Evolutionary conservation across 2,797 vertebrate genomes (phyloP).

Genomic region (Numenius phaeopus): DNA sequence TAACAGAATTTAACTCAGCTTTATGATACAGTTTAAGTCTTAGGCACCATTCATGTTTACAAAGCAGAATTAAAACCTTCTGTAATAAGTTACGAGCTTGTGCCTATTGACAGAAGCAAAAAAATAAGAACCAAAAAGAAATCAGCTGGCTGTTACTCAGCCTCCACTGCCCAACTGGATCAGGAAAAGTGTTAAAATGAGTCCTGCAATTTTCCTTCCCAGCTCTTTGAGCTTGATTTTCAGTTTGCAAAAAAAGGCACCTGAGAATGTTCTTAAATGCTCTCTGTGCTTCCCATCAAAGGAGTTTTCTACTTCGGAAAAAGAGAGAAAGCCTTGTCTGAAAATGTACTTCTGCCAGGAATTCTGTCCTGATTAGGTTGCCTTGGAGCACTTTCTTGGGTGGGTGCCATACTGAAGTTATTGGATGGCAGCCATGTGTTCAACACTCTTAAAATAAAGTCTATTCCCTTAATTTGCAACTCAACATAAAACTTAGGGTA

Average conservation of each 20-base stretch:
- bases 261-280: slow-evolving; percentile 32
- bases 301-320: slow-evolving; percentile 48
- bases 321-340: slow-evolving; percentile 54
- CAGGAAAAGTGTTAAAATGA: slow-evolving; percentile 31
- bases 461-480: slow-evolving; percentile 61
- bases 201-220: not conserved
- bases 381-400: slow-evolving; percentile 38
- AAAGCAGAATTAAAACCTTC: slow-evolving; percentile 23
- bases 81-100: not conserved
- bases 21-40: not conserved
- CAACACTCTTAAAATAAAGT: slow-evolving; percentile 52
- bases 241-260: not conserved
- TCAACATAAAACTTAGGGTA: slow-evolving; percentile 24
- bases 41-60: not conserved
- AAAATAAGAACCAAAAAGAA: slow-evolving; percentile 42
- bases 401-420: slow-evolving; percentile 46
- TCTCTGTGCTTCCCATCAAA: slow-evolving; percentile 21
- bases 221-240: slow-evolving; percentile 1
- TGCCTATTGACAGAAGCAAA: slow-evolving; percentile 32
- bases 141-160: slow-evolving; percentile 47
- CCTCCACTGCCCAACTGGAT: slow-evolving; percentile 7
- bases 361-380: slow-evolving; percentile 49
- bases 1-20: not conserved
- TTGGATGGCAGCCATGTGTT: slow-evolving; percentile 45
- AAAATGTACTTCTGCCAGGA: slow-evolving; percentile 30